phyloP scores from a whole-genome alignment of 64 coral and sea anemone genomes.

The Actinia tenebrosa region DNA sequence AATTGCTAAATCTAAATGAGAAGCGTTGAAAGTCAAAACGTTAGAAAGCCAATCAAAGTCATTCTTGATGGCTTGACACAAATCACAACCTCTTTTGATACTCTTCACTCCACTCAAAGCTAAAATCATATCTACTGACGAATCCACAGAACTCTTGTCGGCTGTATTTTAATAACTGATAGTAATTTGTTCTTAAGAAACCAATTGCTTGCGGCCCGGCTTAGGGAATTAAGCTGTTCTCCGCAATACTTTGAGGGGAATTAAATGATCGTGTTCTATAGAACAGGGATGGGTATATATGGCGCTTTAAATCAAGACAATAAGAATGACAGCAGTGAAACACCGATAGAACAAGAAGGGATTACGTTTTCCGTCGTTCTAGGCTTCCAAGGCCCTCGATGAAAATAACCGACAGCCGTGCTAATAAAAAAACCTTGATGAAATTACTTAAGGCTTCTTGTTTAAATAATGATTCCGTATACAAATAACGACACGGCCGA shows the following conservation, averaged over 20 bases:
- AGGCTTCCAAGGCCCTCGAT: neutral
- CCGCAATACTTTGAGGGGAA: slow-evolving; percentile 18
- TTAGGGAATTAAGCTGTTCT: slow-evolving; percentile 11
- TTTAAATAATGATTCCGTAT: slow-evolving; percentile 26
- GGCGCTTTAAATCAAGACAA: slow-evolving; percentile 1
- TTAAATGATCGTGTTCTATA: neutral
- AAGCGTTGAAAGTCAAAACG: neutral
- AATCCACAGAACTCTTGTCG: neutral
- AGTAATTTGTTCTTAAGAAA: slow-evolving; percentile 10
- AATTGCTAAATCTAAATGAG: neutral
- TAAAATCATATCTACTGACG: neutral
- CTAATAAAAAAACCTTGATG: slow-evolving; percentile 46
- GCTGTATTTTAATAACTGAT: slow-evolving; percentile 1
- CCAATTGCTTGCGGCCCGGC: slow-evolving; percentile 14
- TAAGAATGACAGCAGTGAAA: neutral
- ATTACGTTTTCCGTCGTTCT: slow-evolving; percentile 22
- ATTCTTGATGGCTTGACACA: neutral
- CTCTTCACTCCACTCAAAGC: neutral
- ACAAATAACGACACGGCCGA: slow-evolving; percentile 43
- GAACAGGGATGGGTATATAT: neutral
- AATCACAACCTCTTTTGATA: neutral
- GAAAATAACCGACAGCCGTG: neutral
- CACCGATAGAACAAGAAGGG: neutral
- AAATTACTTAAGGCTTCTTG: slow-evolving; percentile 36
- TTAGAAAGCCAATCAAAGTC: neutral